Base-by-base conservation (phyloP, 2,797 vertebrate genomes). In the Furcifer pardalis region DNA sequence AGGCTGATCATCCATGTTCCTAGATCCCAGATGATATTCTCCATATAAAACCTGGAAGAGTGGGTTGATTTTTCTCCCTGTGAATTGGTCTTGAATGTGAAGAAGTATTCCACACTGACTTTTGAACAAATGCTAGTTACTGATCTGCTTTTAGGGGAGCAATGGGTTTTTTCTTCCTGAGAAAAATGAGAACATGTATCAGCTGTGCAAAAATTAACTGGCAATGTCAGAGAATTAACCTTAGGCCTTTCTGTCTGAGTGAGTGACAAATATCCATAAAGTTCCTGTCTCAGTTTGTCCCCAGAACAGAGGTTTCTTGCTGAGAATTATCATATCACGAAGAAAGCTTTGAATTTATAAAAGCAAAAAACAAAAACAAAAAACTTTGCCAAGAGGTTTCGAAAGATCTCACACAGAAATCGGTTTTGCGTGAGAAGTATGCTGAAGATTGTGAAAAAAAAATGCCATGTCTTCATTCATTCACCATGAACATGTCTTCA, bases 51-150 rank as follows among this genome's bases (percentile, higher is more conserved):
- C 8, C 40, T 42, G 30, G 35, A 10, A 65, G 32, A 66, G 32
- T 52, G 19, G 19, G 13, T 52, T 75, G 73, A 52, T 75, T 62
- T 35, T 84, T 72, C 87, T 90, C 66, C 80, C 79, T 86, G 30
- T 83, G 84, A 89, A 81, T 87, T 81, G 71, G 69, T 79, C n/a
- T 3, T 59, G 44, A 75, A 56, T 79, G 2, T 30, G 90, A 56
- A 86, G 25, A 86, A 35, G 30, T 1, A 1, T 72, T 60, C 49
- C 9, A 5, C 60, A 84, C 68, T 30, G 72, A 40, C 19, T 76
- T 84, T 84, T 89, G 90, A 40, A 76, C 35, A 42, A 78, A 3
- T 88, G 68, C 79, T 90, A 75, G 40, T 27, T 23, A 15, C 75
- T 32, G 0, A 68, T 13, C 44, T 77, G 27, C 52, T 40, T 81